These are phyloP conservation scores for Clarias pachynema DNA, from an alignment of 2,797 vertebrate species.

Conservation along the genomic window DNA sequence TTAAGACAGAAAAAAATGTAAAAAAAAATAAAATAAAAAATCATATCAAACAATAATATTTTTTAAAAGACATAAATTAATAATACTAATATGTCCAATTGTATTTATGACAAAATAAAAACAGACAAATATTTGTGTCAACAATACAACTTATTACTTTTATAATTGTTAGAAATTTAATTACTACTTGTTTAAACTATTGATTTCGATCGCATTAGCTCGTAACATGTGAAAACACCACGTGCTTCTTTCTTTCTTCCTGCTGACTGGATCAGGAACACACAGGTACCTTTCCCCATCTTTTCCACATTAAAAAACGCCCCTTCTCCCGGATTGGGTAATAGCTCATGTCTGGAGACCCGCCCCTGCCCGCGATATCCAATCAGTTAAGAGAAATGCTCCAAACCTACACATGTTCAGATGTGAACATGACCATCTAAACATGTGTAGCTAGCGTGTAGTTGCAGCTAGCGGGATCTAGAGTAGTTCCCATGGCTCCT, in stretches of 20 bases:
- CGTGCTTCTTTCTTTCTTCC: not conserved
- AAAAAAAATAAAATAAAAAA: too few species aligned
- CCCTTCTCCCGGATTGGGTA: not conserved
- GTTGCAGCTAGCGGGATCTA: not conserved
- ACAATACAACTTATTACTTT: not conserved
- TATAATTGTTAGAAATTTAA: not conserved
- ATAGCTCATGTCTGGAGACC: not conserved
- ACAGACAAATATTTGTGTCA: not conserved
- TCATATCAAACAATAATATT: too few species aligned
- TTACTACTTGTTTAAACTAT: too few species aligned
- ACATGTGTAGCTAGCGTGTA: too few species aligned
- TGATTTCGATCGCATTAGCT: not conserved
- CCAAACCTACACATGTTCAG: not conserved
- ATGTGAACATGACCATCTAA: not conserved
- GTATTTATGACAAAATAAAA: not conserved
- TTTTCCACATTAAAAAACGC: not conserved
- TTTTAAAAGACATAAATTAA: too few species aligned
- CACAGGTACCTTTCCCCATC: not conserved
- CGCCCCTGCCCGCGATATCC: not conserved
- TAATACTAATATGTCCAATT: too few species aligned
- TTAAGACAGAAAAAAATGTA: too few species aligned
- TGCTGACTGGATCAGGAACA: too few species aligned
- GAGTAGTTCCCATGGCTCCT: not conserved
- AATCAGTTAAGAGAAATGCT: not conserved
- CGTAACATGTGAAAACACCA: not conserved